These are phyloP conservation scores for Phasianus colchicus DNA, from an alignment of 2,113 vertebrate genomes.

Conservation along the genomic window DNA sequence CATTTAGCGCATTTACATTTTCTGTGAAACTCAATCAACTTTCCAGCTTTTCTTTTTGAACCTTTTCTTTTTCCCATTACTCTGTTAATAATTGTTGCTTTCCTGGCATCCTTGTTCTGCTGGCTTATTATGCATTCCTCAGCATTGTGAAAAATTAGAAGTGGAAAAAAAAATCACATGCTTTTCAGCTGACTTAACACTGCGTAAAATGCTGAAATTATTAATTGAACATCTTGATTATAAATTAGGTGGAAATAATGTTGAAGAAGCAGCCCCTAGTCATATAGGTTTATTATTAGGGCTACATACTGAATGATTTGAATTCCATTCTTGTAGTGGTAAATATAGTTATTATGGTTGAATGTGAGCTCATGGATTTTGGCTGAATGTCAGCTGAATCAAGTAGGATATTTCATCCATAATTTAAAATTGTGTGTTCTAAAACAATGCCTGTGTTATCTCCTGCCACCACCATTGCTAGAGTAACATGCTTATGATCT, in stretches of 20 bases:
- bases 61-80: conserved; percentile 74
- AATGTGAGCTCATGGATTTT: conserved; percentile 69
- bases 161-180: conserved; percentile 77
- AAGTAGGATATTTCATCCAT: conserved; percentile 58
- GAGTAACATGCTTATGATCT: conserved; percentile 28
- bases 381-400: conserved; percentile 76
- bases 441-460: conserved; percentile 63
- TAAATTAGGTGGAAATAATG: conserved; percentile 87
- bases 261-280: conserved; percentile 82
- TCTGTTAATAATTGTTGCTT: conserved; percentile 76
- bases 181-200: conserved; percentile 86
- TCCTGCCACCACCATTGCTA: conserved; percentile 35
- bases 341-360: conserved; percentile 77
- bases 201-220: conserved; percentile 82
- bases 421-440: conserved; percentile 66
- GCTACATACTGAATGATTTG: conserved; percentile 72
- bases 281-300: conserved; percentile 82
- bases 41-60: conserved; percentile 68
- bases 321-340: conserved; percentile 74
- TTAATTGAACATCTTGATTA: conserved; percentile 87
- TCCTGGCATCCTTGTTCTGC: conserved; percentile 72
- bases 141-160: conserved; percentile 81
- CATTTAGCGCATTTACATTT: conserved; percentile 62
- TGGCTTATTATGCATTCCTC: conserved; percentile 81
- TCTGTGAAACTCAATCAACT: conserved; percentile 72